Evolutionary conservation across 2,797 vertebrate genomes (phyloP).

Genomic region (Neostethus bicornis): DNA sequence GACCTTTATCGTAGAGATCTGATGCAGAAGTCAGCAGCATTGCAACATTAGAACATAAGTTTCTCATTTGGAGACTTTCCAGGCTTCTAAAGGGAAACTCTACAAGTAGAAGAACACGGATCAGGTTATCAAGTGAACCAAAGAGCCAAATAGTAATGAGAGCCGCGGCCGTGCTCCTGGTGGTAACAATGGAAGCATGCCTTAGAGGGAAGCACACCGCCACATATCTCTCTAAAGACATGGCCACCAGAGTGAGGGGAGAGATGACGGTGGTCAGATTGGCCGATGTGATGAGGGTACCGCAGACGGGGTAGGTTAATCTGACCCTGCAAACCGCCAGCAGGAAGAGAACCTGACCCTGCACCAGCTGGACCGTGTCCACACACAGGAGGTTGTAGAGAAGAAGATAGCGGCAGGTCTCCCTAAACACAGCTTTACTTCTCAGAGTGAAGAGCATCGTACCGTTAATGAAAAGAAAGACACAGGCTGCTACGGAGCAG

Average conservation of each 20-base stretch:
- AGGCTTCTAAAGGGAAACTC: background rate
- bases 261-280: conserved; percentile 11
- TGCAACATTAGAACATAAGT: conserved; percentile 12
- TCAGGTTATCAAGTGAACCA: conserved; percentile 7
- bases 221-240: conserved; percentile 22
- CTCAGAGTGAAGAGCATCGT: conserved; percentile 53
- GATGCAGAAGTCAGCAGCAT: conserved; percentile 7
- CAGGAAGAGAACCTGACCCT: conserved; percentile 28
- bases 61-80: conserved; percentile 19
- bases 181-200: conserved; percentile 12
- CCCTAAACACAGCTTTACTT: conserved; percentile 33
- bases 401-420: conserved; percentile 48
- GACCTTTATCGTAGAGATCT: conserved; percentile 10
- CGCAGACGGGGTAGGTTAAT: conserved; percentile 37
- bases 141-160: conserved; percentile 6
- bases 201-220: conserved; percentile 30
- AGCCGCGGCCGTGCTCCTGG: conserved; percentile 1
- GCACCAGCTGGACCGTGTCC: conserved; percentile 51
- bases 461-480: conserved; percentile 58
- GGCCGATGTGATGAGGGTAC: conserved; percentile 12
- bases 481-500: background rate
- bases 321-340: conserved; percentile 1
- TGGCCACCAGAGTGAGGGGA: conserved; percentile 6
- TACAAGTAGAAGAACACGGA: background rate
- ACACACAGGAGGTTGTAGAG: conserved; percentile 48